Percentiles rank a stretch among this genome's conserved stretches.
Conservation (phyloP, 2,888 invertebrate genomes). For the Chrysolina americana region DNA sequence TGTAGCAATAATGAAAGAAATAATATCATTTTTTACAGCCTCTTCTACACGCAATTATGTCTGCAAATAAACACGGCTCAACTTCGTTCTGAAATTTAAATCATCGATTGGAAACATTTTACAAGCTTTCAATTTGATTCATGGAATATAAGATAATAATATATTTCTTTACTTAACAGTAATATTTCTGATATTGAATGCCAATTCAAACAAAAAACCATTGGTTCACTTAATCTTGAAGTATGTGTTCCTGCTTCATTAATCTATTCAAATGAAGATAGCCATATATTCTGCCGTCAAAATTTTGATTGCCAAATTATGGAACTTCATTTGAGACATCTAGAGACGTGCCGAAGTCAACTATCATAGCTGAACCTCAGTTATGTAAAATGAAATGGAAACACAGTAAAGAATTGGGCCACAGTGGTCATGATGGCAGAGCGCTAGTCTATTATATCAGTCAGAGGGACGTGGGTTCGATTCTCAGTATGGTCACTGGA, state of each 20-base stretch:
- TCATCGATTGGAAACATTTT: constrained; percentile 16
- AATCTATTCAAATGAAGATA: no score
- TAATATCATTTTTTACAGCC: constrained; percentile 32
- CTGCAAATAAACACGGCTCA: constrained; percentile 17
- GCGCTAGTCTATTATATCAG: no score
- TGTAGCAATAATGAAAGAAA: constrained; percentile 37
- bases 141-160: constrained; percentile 22
- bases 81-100: constrained; percentile 24
- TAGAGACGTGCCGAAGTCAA: no score
- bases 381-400: no score
- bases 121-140: constrained; percentile 25
- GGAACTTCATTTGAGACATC: no score
- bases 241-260: no score
- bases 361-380: no score
- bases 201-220: constrained; percentile 22
- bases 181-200: constrained; percentile 8
- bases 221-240: neutral
- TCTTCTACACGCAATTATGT: constrained; percentile 43
- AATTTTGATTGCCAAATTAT: neutral
- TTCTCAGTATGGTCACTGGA: no score
- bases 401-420: no score
- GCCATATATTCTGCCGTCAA: no score
- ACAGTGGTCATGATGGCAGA: no score
- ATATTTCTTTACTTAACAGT: constrained; percentile 25
- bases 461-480: no score